phyloP scores from a whole-genome alignment of 2,888 invertebrate genomes.

The Agonopterix subpropinquella region DNA sequence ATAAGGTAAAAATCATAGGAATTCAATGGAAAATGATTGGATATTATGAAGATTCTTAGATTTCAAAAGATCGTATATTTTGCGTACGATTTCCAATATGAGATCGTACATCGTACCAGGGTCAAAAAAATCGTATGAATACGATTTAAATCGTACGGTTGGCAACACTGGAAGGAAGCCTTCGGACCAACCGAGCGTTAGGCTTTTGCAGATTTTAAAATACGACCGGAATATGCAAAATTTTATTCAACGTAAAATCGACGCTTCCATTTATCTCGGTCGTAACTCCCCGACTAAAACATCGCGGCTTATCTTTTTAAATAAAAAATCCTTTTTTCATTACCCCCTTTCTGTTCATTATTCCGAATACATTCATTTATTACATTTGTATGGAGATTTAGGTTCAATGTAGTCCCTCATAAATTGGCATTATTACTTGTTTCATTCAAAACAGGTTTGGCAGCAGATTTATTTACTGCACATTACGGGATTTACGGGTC shows the following conservation, averaged over 20 bases:
- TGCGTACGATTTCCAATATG: too few species aligned
- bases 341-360: slow-evolving; percentile 42
- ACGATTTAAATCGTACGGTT: too few species aligned
- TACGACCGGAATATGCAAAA: slow-evolving; percentile 10
- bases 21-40: too few species aligned
- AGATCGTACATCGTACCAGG: too few species aligned
- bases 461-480: slow-evolving; percentile 25
- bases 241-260: slow-evolving; percentile 15
- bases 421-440: slow-evolving; percentile 39
- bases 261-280: slow-evolving; percentile 22
- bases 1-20: too few species aligned
- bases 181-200: not conserved
- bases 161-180: too few species aligned
- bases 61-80: too few species aligned
- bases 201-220: slow-evolving; percentile 4
- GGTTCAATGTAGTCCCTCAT: slow-evolving; percentile 35
- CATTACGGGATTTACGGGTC: slow-evolving; percentile 11
- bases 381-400: slow-evolving; percentile 56
- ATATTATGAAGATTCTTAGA: too few species aligned
- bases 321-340: slow-evolving; percentile 41
- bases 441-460: slow-evolving; percentile 37
- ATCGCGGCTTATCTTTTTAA: slow-evolving; percentile 27
- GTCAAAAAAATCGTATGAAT: too few species aligned
- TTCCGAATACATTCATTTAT: slow-evolving; percentile 44
- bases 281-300: slow-evolving; percentile 25